Evolutionary conservation across 1,140 invertebrate genomes (phyloP), one percentile per base, ranked within the genome.

Genomic region (Neelides sp.): DNA sequence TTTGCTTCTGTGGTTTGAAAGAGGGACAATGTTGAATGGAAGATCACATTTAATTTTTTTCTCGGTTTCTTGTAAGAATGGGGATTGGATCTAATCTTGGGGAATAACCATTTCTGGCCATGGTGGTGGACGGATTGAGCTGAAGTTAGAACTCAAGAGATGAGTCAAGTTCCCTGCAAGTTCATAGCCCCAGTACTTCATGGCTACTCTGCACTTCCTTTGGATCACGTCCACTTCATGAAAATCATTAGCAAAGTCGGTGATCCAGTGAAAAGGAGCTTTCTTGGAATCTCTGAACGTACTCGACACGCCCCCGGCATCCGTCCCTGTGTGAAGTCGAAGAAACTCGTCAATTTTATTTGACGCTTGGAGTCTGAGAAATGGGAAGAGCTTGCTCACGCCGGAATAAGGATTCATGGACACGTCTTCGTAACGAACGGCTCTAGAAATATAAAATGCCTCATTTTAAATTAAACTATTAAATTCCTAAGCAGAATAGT

Each of bases 181-280:
- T 7, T 37, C 10, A 19, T 88, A 90, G n/a, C 85, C 85, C 83
- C 85, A 88, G 30, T 82, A 63, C 44, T 74, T 69, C 82, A 89
- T 84, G 0, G 85, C 83, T 53, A 78, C 70, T 42, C 69, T 69
- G 63, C 86, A 90, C 0, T 68, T 71, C 54, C 72, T 68, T 69
- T 83, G 74, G 39, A 78, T 77, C 26, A 55, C 62, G 61, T 64
- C 74, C 58, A 82, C 78, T 53, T 73, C 69, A 3, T 55, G 46
- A 32, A 62, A 61, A 37, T 61, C 54, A 50, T 77, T 74, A 13
- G 57, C 61, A 26, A 88, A 70, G 60, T 85, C 80, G 36, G 72
- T 75, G 54, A 78, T 79, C 86, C 86, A 90, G 63, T 83, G 82
- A 64, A 86, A 88, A 50, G 85, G 84, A 44, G 83, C 80, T 20